Evolutionary conservation across 2,113 vertebrate genomes (phyloP).

Genomic region (Brevimyrus niger): DNA sequence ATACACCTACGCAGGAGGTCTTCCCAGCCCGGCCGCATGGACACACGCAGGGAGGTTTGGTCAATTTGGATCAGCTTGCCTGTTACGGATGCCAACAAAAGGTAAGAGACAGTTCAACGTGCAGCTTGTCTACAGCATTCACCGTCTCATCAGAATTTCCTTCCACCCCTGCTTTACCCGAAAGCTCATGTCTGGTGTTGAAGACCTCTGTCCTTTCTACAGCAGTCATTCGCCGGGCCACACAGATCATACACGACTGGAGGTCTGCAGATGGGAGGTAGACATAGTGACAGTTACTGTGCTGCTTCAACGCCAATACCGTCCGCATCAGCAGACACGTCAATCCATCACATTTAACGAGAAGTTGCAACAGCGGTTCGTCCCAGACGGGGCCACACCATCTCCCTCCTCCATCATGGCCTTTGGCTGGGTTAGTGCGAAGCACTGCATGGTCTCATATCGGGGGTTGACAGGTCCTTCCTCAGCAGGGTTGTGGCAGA

Average conservation of each 20-base stretch:
- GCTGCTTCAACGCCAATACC: background rate
- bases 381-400: slow-evolving; percentile 57
- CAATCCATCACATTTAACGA: background rate
- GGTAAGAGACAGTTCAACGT: background rate
- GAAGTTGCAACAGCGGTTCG: background rate
- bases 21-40: slow-evolving; percentile 89
- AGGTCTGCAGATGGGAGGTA: slow-evolving; percentile 64
- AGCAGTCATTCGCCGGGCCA: slow-evolving; percentile 81
- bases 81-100: slow-evolving; percentile 42
- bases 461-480: slow-evolving; percentile 66
- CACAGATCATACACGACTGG: slow-evolving; percentile 98
- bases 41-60: slow-evolving; percentile 68
- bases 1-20: slow-evolving; percentile 87
- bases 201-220: slow-evolving; percentile 89
- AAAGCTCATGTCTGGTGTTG: slow-evolving; percentile 88
- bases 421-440: slow-evolving; percentile 90
- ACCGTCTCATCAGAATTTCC: background rate
- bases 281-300: background rate
- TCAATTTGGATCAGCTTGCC: slow-evolving; percentile 96
- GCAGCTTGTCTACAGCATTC: too few species aligned
- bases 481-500: slow-evolving; percentile 65
- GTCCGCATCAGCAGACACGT: background rate
- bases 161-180: slow-evolving; percentile 64
- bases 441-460: slow-evolving; percentile 98
- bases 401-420: slow-evolving; percentile 98